These are phyloP conservation scores for Scolanthus callimorphus DNA, from an alignment of 92 coral and sea anemone species.

Conservation along the genomic window DNA sequence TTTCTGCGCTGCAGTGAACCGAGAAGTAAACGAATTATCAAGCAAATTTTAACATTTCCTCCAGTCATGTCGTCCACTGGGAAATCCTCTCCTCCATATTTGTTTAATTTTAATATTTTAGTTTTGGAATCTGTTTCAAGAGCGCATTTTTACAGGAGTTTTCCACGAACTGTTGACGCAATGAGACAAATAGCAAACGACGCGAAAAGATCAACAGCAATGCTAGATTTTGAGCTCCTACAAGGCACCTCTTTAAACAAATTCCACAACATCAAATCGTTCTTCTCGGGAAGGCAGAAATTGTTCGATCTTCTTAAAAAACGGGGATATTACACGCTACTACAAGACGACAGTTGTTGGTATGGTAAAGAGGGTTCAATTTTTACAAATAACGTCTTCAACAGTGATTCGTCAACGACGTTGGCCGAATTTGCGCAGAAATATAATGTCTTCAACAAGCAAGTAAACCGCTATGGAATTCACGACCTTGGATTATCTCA, in stretches of 20 bases:
- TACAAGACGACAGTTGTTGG: conserved; percentile 98
- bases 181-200: conserved; percentile 38
- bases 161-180: conserved; percentile 52
- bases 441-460: conserved; percentile 52
- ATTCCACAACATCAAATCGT: conserved; percentile 51
- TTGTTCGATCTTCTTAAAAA: conserved; percentile 55
- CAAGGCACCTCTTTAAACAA: conserved; percentile 72
- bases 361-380: conserved; percentile 88
- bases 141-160: conserved; percentile 78
- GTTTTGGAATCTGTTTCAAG: conserved; percentile 76
- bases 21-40: conserved; percentile 24
- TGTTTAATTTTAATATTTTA: conserved; percentile 61
- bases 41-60: conserved; percentile 59
- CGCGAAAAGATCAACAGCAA: conserved; percentile 20
- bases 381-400: conserved; percentile 67
- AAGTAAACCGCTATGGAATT: conserved; percentile 25
- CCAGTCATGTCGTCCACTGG: conserved; percentile 13
- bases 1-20: conserved; percentile 44
- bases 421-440: conserved; percentile 42
- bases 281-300: conserved; percentile 53
- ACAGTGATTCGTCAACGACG: conserved; percentile 43
- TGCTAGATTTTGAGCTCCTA: conserved; percentile 69
- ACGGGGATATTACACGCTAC: conserved; percentile 74
- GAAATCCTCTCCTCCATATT: background rate
- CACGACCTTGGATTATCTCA: conserved; percentile 88